phyloP scores from a whole-genome alignment of 1,140 invertebrate species.

The Penaeus chinensis region DNA sequence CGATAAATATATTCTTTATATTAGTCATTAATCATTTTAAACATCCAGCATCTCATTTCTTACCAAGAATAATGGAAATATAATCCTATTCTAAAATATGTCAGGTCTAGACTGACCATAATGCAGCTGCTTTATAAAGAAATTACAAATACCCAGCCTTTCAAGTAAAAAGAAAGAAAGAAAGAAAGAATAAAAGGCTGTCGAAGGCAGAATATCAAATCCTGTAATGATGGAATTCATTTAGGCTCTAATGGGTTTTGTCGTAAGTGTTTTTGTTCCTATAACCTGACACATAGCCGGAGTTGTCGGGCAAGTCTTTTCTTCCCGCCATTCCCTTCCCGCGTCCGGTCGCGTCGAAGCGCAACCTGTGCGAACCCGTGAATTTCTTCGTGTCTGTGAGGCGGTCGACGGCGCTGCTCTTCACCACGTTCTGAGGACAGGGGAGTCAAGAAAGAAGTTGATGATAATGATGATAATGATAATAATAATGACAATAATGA shows the following conservation, averaged over 20 bases:
- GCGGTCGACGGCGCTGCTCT: constrained; percentile 81
- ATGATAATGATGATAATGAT: no score
- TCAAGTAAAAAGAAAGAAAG: no score
- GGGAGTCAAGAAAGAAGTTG: no score
- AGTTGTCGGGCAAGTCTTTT: constrained; percentile 80
- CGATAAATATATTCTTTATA: no score
- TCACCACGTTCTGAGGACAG: constrained; percentile 73
- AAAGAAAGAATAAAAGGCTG: neutral
- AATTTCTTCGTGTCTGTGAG: constrained; percentile 91
- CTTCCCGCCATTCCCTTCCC: constrained; percentile 89
- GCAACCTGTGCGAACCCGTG: constrained; percentile 89
- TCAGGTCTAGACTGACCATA: no score
- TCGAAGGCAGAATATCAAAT: neutral
- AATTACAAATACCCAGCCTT: no score
- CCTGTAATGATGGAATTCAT: neutral
- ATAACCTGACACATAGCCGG: constrained; percentile 90
- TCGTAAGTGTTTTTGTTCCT: constrained; percentile 82
- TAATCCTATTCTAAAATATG: no score
- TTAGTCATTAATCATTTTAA: no score
- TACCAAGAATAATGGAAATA: no score
- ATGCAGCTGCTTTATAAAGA: no score
- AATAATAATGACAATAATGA: no score
- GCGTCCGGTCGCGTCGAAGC: constrained; percentile 87
- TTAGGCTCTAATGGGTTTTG: constrained; percentile 48
- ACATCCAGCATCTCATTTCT: no score